Conservation (phyloP, 2,888 invertebrate species). For the Heliothis peltigera region DNA sequence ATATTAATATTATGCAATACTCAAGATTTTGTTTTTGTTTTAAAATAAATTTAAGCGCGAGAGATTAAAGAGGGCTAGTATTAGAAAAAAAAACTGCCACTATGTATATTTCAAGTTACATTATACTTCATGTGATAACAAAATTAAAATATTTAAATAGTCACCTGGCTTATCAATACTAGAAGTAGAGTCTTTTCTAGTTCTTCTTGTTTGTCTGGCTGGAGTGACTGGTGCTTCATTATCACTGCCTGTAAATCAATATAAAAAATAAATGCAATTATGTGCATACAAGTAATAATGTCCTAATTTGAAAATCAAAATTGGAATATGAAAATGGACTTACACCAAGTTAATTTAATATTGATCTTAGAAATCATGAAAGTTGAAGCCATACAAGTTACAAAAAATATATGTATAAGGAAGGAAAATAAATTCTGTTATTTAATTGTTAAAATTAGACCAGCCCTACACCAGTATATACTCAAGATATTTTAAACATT, state of each 20-base stretch:
- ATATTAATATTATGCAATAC: constrained; percentile 23
- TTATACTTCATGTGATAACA: no score
- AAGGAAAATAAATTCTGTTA: background rate
- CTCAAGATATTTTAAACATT: background rate
- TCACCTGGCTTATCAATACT: constrained; percentile 81
- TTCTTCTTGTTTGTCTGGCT: constrained; percentile 72
- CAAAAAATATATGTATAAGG: background rate
- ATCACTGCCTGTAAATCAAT: constrained; percentile 80
- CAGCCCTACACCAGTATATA: background rate
- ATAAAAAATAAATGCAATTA: background rate
- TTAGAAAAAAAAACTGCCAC: no score
- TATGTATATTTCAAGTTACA: no score
- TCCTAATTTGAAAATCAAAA: background rate
- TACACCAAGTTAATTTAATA: no score
- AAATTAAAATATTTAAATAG: constrained; percentile 1
- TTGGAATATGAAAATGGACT: background rate
- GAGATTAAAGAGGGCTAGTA: no score
- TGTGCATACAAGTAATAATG: background rate
- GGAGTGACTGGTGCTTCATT: constrained; percentile 79
- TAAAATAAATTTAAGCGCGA: no score
- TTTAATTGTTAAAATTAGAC: background rate
- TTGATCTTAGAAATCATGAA: no score
- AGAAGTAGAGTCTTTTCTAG: constrained; percentile 80
- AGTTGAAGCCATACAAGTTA: background rate
- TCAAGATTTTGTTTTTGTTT: background rate